Base-by-base conservation (phyloP, 2,888 invertebrate genomes). In the Nowickia ferox region DNA sequence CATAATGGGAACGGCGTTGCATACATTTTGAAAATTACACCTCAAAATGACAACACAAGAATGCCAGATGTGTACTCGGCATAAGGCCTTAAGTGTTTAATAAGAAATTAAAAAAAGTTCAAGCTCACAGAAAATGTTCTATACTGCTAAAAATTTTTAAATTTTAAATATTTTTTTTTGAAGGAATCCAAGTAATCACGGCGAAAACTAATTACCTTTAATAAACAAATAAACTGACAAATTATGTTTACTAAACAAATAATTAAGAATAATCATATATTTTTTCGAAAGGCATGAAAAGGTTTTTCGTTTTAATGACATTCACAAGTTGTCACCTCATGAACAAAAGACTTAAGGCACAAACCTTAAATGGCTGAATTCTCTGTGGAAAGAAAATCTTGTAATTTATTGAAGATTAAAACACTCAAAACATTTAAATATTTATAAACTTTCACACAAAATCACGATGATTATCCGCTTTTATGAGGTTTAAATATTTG, bases 371-470 rank as follows among this genome's bases (percentile, higher is more conserved):
- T 51, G 53, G 15, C 55, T 51, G 15, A 17, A 42, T 9, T 2
- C n/a, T 10, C 17, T 57, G 44, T 10, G 15, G 59, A 51, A 82
- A 76, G 74, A 79, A 79, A 84, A 84, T 78, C 83, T 78, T 19
- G 57, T 74, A 71, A 78, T 74, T 78, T 78, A 84, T 84, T 44
- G 38, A 59, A 66, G 77, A 84, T 84, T 77, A 78, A 59, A 83
- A 72, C 17, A 75, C 38, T 48, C 53, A 66, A n/a, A 68, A 61
- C 22, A 57, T 59, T 65, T 85, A 71, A 72, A 76, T 77, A 66
- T 79, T 86, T 79, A 68, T 83, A 86, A 86, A 68, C 83, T 86
- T 83, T 86, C 79, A 86, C 86, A 83, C 83, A 80, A 75, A 61
- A 68, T 72, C 55, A 65, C 8, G 6, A 63, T 55, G 71, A 81